A percentile compares a stretch with the other conserved stretches of the same genome.
phyloP scores from a whole-genome alignment of 2,888 invertebrate genomes.

The Odontothrips loti region DNA sequence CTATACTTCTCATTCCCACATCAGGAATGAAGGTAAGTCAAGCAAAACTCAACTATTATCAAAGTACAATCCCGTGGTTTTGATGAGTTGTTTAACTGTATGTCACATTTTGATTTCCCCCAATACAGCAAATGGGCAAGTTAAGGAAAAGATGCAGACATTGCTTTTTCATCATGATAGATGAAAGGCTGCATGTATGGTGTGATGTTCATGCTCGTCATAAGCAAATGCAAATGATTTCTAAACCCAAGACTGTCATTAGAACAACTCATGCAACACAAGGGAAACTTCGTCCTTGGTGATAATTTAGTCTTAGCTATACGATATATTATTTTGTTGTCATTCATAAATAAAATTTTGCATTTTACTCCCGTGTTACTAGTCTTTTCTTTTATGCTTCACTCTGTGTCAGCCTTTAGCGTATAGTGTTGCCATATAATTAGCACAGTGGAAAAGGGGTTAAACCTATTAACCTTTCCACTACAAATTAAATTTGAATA shows the following conservation, averaged over 20 bases:
- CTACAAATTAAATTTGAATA: too few species aligned
- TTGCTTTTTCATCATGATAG: not conserved
- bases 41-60: not conserved
- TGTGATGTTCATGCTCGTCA: not conserved
- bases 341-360: too few species aligned
- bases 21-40: slow-evolving; percentile 4
- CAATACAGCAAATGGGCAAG: not conserved
- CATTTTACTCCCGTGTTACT: too few species aligned
- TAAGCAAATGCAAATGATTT: not conserved
- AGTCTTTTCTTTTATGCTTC: too few species aligned
- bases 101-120: not conserved
- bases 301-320: not conserved
- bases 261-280: not conserved
- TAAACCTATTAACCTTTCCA: too few species aligned
- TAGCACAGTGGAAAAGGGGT: too few species aligned
- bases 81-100: not conserved
- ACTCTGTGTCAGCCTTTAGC: too few species aligned
- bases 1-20: not conserved
- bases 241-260: not conserved
- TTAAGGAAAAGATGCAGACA: not conserved
- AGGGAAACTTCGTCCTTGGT: not conserved
- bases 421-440: too few species aligned
- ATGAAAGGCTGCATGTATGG: not conserved
- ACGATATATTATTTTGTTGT: not conserved
- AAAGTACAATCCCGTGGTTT: not conserved